A percentile compares a stretch with the other conserved stretches of the same genome.
Evolutionary conservation across 37 sponge, comb jelly and placozoan genomes (phyloP).

Genomic region (Agelas oroides): DNA sequence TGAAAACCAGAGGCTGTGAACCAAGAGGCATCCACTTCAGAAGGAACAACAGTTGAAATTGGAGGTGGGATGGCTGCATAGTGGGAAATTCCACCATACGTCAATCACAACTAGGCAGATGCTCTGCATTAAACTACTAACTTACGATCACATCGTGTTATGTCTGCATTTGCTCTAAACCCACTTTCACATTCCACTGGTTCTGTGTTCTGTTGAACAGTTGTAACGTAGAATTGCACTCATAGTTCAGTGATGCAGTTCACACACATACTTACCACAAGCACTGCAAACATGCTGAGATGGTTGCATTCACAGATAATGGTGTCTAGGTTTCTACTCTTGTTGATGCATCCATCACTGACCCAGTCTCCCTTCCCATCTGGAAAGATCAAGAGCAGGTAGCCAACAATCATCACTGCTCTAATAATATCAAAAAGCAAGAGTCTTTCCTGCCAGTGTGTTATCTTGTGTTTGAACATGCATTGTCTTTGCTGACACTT

Average conservation of each 20-base stretch:
- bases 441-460: too few relatives aligned
- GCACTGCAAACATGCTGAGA: conserved; percentile 32
- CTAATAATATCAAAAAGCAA: too few relatives aligned
- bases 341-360: conserved; percentile 9
- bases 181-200: conserved; percentile 11
- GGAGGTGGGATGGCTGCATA: conserved; percentile 1
- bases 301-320: conserved; percentile 28
- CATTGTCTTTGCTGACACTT: too few relatives aligned
- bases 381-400: neutral
- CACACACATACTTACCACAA: conserved; percentile 17
- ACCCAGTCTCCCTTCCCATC: conserved; percentile 26
- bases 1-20: neutral
- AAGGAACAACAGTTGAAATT: too few relatives aligned
- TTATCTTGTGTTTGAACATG: too few relatives aligned
- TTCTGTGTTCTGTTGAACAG: conserved; percentile 7
- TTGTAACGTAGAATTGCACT: too few relatives aligned
- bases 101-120: too few relatives aligned
- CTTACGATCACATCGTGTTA: conserved; percentile 10
- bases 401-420: too few relatives aligned
- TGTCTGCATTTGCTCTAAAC: neutral
- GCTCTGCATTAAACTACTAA: too few relatives aligned
- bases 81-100: too few relatives aligned
- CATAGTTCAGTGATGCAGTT: too few relatives aligned
- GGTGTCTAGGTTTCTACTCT: neutral
- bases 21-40: neutral